Evolutionary conservation across 2,888 invertebrate species (phyloP).

Genomic region (Pyrocoelia pectoralis): DNA sequence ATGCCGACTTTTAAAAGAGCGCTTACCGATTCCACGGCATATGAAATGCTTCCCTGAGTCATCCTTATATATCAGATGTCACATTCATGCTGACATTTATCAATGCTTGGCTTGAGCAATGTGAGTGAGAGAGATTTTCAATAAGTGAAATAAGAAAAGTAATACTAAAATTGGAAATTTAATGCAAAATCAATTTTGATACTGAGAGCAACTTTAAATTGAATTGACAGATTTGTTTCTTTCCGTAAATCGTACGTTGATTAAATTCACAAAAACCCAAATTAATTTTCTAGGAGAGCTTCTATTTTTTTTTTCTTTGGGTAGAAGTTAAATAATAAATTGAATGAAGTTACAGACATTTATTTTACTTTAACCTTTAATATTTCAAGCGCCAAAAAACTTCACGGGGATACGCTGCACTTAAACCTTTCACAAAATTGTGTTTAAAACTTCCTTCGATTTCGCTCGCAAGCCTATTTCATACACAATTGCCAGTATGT

Average conservation of each 20-base stretch:
- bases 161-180: conserved; percentile 22
- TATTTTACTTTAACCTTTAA: too few species aligned
- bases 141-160: conserved; percentile 20
- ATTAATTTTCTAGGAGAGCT: neutral
- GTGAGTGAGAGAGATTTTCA: conserved; percentile 23
- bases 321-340: too few species aligned
- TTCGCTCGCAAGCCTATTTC: too few species aligned
- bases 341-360: too few species aligned
- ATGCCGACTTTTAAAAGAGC: conserved; percentile 39
- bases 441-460: too few species aligned
- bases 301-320: too few species aligned
- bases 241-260: neutral
- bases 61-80: conserved; percentile 53
- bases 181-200: conserved; percentile 17
- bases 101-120: conserved; percentile 39
- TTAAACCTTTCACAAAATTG: too few species aligned
- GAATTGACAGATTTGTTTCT: neutral
- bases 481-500: too few species aligned
- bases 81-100: conserved; percentile 50
- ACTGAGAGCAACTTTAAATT: conserved; percentile 11
- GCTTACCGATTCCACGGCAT: conserved; percentile 31
- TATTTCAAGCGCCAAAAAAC: too few species aligned
- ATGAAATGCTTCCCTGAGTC: conserved; percentile 45
- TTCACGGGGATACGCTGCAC: too few species aligned
- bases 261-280: neutral